Conservation (phyloP, 1,140 invertebrate genomes). For the Cylas formicarius region DNA sequence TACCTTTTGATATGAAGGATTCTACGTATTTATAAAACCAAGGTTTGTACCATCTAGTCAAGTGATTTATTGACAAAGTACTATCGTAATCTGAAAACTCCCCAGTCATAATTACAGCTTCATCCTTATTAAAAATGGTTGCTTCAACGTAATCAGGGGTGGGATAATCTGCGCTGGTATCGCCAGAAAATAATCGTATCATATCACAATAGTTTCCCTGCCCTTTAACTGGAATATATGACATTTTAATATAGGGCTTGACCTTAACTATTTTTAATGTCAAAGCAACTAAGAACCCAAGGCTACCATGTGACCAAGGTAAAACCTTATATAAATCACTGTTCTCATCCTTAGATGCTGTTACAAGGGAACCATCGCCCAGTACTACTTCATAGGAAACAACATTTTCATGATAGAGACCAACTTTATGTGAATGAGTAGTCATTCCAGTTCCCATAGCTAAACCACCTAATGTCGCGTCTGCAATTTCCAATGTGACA, state of each 20-base stretch:
- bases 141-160: conserved; percentile 49
- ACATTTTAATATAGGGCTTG: conserved; percentile 49
- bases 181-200: conserved; percentile 44
- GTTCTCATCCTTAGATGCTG: conserved; percentile 42
- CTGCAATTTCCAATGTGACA: conserved; percentile 49
- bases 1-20: conserved; percentile 42
- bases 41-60: conserved; percentile 50
- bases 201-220: conserved; percentile 48
- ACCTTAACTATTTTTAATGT: conserved; percentile 46
- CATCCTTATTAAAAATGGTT: conserved; percentile 46
- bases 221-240: conserved; percentile 48
- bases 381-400: conserved; percentile 49
- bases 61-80: conserved; percentile 42
- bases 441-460: conserved; percentile 52
- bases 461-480: conserved; percentile 48
- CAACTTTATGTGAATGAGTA: conserved; percentile 45
- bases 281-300: conserved; percentile 49
- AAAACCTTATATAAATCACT: conserved; percentile 46
- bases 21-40: conserved; percentile 62
- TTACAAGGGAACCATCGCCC: conserved; percentile 45
- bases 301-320: conserved; percentile 52
- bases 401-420: conserved; percentile 50
- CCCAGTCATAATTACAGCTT: conserved; percentile 50
- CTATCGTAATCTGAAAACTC: conserved; percentile 43
- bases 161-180: conserved; percentile 21